These are phyloP conservation scores for Drosophila emarginata DNA, from an alignment of 2,888 invertebrate genomes.

Conservation along the genomic window DNA sequence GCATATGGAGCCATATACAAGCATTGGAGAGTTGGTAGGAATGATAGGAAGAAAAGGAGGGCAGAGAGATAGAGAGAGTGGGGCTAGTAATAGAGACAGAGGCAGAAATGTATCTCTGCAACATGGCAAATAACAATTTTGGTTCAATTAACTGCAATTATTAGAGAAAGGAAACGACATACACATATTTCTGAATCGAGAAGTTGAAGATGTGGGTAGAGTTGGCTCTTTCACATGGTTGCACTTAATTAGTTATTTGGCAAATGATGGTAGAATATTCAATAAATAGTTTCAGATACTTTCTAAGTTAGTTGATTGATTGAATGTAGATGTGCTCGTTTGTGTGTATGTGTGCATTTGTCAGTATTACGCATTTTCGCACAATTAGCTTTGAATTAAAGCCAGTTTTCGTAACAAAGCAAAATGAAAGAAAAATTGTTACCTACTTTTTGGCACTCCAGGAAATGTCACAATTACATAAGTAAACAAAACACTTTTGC, in stretches of 20 bases:
- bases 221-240: constrained; percentile 32
- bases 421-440: constrained; percentile 50
- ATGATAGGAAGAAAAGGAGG: neutral
- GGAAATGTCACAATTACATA: constrained; percentile 73
- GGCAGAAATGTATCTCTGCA: constrained; percentile 38
- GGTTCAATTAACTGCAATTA: constrained; percentile 66
- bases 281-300: constrained; percentile 52
- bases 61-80: neutral
- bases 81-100: neutral
- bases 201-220: neutral
- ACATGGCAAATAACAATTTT: constrained; percentile 51
- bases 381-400: constrained; percentile 42
- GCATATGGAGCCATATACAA: neutral
- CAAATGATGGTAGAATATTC: constrained; percentile 46
- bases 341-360: neutral
- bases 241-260: constrained; percentile 63
- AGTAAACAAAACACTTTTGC: constrained; percentile 69
- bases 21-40: neutral
- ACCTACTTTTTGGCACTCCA: constrained; percentile 24
- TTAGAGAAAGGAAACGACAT: constrained; percentile 12
- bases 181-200: constrained; percentile 1
- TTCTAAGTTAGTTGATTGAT: constrained; percentile 27
- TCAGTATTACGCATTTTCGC: neutral
- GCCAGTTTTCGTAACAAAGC: constrained; percentile 38
- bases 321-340: constrained; percentile 1